Conservation (phyloP, 2,113 vertebrate species). For the Tachysurus fulvidraco region DNA sequence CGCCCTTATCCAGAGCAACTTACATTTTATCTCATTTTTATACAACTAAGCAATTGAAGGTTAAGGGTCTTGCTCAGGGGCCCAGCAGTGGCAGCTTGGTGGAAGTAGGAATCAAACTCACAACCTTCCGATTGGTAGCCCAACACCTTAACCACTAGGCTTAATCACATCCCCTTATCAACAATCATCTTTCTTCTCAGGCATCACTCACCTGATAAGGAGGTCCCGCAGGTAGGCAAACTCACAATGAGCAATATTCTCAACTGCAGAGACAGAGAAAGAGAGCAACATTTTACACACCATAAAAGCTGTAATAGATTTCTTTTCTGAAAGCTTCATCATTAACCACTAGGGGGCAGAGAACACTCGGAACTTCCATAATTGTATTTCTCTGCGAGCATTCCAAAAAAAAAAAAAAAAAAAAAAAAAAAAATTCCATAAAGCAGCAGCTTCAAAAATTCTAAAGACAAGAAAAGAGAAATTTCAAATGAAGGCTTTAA, state of each 20-base stretch:
- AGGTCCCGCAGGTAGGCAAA: slow-evolving; percentile 97
- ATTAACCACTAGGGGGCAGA: slow-evolving; percentile 42
- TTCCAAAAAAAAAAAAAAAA: background rate
- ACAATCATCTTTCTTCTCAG: background rate
- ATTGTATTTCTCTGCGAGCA: slow-evolving; percentile 45
- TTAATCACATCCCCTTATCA: background rate
- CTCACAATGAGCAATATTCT: slow-evolving; percentile 98
- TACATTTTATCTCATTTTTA: no score
- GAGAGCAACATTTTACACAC: background rate
- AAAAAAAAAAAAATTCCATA: no score
- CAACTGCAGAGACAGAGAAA: slow-evolving; percentile 75
- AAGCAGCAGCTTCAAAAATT: background rate
- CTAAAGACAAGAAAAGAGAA: background rate
- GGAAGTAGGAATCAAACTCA: no score
- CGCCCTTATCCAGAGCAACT: no score
- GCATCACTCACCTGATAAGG: slow-evolving; percentile 86
- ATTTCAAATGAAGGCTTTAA: background rate
- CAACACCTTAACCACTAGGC: no score
- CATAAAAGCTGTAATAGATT: background rate
- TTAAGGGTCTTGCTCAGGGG: no score
- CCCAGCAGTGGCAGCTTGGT: no score
- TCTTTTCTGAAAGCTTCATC: background rate
- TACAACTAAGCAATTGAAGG: no score
- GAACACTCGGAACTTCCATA: slow-evolving; percentile 22
- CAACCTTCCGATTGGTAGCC: no score